Conservation (phyloP, 2,888 invertebrate genomes). For the Caradrina kadenii region DNA sequence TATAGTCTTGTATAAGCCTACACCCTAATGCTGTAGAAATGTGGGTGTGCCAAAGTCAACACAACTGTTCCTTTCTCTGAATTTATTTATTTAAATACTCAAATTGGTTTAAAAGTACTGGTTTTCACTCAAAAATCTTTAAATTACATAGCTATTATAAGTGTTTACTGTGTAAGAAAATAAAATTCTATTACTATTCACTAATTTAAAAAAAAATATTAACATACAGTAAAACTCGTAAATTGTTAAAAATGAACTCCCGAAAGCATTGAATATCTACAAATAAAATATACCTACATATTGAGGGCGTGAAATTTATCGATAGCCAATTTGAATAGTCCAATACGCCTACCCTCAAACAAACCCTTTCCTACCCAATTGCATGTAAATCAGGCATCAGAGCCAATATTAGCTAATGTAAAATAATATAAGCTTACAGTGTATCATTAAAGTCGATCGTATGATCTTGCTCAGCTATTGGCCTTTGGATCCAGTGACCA, state of each 20-base stretch:
- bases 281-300: not conserved
- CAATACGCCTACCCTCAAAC: conserved; percentile 26
- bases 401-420: conserved; percentile 27
- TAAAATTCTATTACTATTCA: not conserved
- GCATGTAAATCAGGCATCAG: conserved; percentile 42
- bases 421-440: conserved; percentile 36
- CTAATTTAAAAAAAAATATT: not conserved
- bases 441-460: conserved; percentile 51
- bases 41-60: not conserved
- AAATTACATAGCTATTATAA: not conserved
- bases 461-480: conserved; percentile 52
- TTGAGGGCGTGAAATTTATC: conserved; percentile 6
- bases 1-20: not conserved
- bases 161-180: not conserved
- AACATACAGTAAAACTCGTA: too few species aligned
- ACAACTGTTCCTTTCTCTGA: not conserved
- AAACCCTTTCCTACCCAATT: conserved; percentile 41
- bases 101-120: not conserved
- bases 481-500: conserved; percentile 57
- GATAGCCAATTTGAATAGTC: conserved; percentile 36
- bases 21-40: too few species aligned
- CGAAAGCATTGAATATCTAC: not conserved
- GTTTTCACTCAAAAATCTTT: not conserved
- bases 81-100: conserved; percentile 1
- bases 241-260: not conserved